Conservation (phyloP, 2,888 invertebrate genomes). For the Parnassius orleans region DNA sequence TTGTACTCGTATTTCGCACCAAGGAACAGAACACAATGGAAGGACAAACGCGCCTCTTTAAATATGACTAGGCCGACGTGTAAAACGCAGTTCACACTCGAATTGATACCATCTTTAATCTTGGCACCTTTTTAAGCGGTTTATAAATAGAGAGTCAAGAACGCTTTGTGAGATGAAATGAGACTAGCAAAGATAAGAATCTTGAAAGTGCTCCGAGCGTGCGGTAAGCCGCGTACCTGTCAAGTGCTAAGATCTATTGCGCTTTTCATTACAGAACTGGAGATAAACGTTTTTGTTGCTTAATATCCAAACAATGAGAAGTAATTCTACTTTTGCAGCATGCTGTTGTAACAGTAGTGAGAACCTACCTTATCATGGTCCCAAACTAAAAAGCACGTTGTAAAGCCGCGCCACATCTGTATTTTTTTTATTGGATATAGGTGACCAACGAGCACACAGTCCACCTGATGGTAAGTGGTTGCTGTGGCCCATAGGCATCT, state of each 20-base stretch:
- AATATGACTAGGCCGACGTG: conserved; percentile 52
- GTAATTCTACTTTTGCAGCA: neutral
- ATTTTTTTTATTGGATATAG: no score
- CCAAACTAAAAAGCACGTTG: no score
- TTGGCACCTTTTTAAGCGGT: conserved; percentile 76
- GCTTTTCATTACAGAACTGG: conserved; percentile 52
- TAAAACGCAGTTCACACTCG: conserved; percentile 61
- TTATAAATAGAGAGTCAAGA: conserved; percentile 67
- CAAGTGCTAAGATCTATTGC: conserved; percentile 59
- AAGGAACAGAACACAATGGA: no score
- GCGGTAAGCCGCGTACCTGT: conserved; percentile 47
- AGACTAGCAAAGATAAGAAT: conserved; percentile 72
- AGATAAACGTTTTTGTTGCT: conserved; percentile 29
- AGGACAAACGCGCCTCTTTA: conserved; percentile 39
- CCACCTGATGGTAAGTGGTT: no score
- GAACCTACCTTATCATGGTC: no score
- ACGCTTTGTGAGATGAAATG: conserved; percentile 74
- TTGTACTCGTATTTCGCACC: no score
- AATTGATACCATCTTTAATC: conserved; percentile 76
- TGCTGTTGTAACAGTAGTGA: no score
- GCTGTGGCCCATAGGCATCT: no score
- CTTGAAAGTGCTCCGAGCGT: conserved; percentile 66
- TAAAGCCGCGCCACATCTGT: no score
- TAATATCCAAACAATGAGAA: conserved; percentile 18
- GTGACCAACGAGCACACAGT: no score